Base-by-base conservation (phyloP, 2,797 vertebrate species). In the Clarias laeviceps region DNA sequence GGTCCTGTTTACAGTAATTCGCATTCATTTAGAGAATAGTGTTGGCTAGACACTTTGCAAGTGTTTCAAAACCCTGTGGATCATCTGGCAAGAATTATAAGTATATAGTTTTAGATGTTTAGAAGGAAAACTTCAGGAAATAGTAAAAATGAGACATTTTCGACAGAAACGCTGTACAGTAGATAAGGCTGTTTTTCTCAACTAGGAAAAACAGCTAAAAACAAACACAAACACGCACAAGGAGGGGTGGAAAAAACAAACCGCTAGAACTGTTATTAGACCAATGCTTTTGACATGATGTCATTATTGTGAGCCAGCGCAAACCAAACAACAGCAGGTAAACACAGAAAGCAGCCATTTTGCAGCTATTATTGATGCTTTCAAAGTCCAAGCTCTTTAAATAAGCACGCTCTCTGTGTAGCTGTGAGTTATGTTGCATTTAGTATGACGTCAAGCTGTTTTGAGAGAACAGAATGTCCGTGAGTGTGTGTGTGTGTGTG, bases 251-350 rank as follows among this genome's bases (percentile, higher is more conserved):
- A 82, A 82, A 66, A 9, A 27, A 24, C 57, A 70, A 76, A 27
- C 74, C 81, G 66, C 74, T 77, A 76, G 76, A 82, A 82, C 80
- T 56, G 73, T 85, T 89, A 83, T 73, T 86, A 86, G 66, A 34
- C 45, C 73, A 34, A 76, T 40, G 40, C 79, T 85, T 88, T 40
- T 45, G 61, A 72, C 22, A 81, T 88, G 80, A 82, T 80, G 83
- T 89, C 82, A 87, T 82, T 27, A 80, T 80, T 62, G 45, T 57
- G 70, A 69, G 85, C 82, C 80, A 82, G 34, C 11, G 5, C 37
- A 57, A 72, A 85, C 37, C 85, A 85, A 86, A 85, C 77, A 84
- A 50, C 61, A 87, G 65, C 80, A 84, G 85, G 66, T 88, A 88
- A 69, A 70, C 57, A 57, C 12, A 77, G 37, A n/a, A 65, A 27